Conservation (phyloP, 2,888 invertebrate genomes). For the Pegoplata infirma region DNA sequence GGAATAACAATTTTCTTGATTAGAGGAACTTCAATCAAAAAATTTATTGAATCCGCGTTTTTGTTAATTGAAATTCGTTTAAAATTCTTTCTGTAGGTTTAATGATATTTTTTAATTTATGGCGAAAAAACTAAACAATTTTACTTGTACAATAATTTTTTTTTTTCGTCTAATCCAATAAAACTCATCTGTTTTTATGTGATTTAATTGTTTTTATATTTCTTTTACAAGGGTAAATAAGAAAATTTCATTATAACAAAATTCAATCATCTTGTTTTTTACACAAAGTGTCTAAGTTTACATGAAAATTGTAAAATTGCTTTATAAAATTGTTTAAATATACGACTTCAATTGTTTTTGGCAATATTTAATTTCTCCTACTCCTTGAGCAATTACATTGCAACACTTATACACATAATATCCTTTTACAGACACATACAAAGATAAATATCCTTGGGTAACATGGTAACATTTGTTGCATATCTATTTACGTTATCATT, state of each 20-base stretch:
- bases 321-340: neutral
- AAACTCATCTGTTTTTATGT: constrained; percentile 9
- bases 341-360: constrained; percentile 32
- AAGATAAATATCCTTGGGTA: constrained; percentile 43
- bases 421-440: neutral
- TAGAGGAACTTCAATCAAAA: too few relatives aligned
- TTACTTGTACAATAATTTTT: too few relatives aligned
- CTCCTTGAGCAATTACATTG: neutral
- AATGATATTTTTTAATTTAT: too few relatives aligned
- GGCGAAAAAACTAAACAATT: too few relatives aligned
- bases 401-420: neutral
- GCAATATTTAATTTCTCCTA: constrained; percentile 43
- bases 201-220: constrained; percentile 12
- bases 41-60: too few relatives aligned
- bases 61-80: too few relatives aligned
- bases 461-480: constrained; percentile 31
- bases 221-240: neutral
- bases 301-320: constrained; percentile 37
- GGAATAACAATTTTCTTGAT: too few relatives aligned
- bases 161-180: neutral
- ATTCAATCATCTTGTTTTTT: constrained; percentile 42
- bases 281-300: constrained; percentile 26
- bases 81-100: too few relatives aligned
- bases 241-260: constrained; percentile 46
- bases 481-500: constrained; percentile 13